Evolutionary conservation across 1,140 invertebrate genomes (phyloP).

Genomic region (Macrocentrus cingulum): DNA sequence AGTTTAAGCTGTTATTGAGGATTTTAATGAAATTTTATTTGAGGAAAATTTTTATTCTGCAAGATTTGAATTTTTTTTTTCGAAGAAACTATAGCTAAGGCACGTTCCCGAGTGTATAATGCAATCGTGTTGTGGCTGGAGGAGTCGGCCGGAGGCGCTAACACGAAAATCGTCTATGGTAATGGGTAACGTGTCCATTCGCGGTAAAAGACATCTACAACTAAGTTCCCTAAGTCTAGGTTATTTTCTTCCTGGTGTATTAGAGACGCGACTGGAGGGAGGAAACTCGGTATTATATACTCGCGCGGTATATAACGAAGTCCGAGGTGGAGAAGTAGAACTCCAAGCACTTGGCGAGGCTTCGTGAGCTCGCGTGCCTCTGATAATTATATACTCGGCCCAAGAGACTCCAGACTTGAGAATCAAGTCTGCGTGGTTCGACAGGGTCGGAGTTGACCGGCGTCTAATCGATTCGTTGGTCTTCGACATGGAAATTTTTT

Average conservation of each 20-base stretch:
- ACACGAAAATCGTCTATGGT: slow-evolving; percentile 55
- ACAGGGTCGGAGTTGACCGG: slow-evolving; percentile 55
- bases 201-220: slow-evolving; percentile 11
- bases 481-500: slow-evolving; percentile 51
- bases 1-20: too few species aligned
- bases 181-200: slow-evolving; percentile 37
- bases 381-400: slow-evolving; percentile 53
- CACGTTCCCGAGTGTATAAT: slow-evolving; percentile 45
- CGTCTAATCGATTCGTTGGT: slow-evolving; percentile 53
- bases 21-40: too few species aligned
- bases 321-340: slow-evolving; percentile 4
- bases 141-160: slow-evolving; percentile 52
- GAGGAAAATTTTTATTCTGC: too few species aligned
- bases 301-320: slow-evolving; percentile 3
- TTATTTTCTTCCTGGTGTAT: slow-evolving; percentile 48
- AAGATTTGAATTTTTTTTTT: too few species aligned
- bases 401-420: slow-evolving; percentile 31
- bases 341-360: slow-evolving; percentile 34
- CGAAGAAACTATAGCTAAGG: slow-evolving; percentile 7
- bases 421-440: slow-evolving; percentile 50
- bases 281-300: slow-evolving; percentile 3
- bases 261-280: slow-evolving; percentile 27
- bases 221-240: slow-evolving; percentile 36
- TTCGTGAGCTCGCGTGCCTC: slow-evolving; percentile 53
- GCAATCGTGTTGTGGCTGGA: slow-evolving; percentile 47